Conservation (phyloP, 2,113 vertebrate species). For the Hyla sarda region DNA sequence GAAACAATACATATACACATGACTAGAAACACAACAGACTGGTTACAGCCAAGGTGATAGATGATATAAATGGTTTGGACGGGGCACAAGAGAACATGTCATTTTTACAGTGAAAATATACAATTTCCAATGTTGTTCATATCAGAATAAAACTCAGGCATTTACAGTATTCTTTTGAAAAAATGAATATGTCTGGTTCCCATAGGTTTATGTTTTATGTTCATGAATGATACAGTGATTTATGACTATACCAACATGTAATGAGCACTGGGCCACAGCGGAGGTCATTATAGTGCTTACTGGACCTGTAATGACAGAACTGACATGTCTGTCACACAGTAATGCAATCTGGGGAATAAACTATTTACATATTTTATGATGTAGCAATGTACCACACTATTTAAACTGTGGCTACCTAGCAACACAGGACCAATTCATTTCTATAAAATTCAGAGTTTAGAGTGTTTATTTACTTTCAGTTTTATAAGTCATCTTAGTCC, state of each 20-base stretch:
- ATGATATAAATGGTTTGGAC: conserved; percentile 5
- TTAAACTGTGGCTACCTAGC: neutral
- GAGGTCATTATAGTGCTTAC: conserved; percentile 39
- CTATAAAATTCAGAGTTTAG: neutral
- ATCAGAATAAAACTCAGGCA: conserved; percentile 15
- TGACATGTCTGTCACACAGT: conserved; percentile 38
- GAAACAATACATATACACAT: neutral
- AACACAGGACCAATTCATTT: neutral
- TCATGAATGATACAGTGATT: conserved; percentile 34
- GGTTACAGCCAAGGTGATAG: neutral
- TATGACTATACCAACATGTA: conserved; percentile 31
- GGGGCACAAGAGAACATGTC: conserved; percentile 10
- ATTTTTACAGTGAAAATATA: neutral
- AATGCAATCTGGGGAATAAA: conserved; percentile 1
- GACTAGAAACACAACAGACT: neutral
- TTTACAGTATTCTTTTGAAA: conserved; percentile 14
- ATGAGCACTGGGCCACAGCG: conserved; percentile 39
- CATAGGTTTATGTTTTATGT: conserved; percentile 25
- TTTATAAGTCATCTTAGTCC: neutral
- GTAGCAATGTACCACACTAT: neutral
- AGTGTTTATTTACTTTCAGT: neutral
- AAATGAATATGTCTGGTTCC: conserved; percentile 10
- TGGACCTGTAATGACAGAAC: conserved; percentile 44
- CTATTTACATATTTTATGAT: conserved; percentile 29
- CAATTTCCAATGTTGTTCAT: neutral